Percentiles rank a stretch among this genome's conserved stretches.
Conservation (phyloP, 2,888 invertebrate genomes). For the Lasioglossum leucozonium region DNA sequence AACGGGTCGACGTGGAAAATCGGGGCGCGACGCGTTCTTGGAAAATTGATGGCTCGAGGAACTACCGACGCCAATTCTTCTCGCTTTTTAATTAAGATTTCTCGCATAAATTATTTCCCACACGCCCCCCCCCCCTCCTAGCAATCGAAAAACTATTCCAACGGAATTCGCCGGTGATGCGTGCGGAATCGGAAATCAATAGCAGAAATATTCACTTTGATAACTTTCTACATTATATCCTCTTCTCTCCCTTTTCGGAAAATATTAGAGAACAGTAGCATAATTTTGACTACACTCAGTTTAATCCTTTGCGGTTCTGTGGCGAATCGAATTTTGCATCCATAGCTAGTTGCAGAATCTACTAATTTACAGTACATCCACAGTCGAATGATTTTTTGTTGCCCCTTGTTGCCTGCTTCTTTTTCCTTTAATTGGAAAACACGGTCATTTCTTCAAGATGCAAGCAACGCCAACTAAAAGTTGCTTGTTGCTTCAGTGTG, state of each 20-base stretch:
- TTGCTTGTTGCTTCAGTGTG: too few relatives aligned
- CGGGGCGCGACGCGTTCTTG: slow-evolving; percentile 2
- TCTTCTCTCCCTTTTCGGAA: neutral
- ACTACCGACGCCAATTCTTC: neutral
- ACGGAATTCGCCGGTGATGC: neutral
- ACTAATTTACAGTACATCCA: too few relatives aligned
- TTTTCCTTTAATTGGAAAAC: too few relatives aligned
- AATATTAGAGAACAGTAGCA: neutral
- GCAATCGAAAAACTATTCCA: neutral
- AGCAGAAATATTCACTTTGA: neutral
- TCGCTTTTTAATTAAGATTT: neutral
- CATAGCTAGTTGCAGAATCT: too few relatives aligned
- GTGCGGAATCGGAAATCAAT: neutral
- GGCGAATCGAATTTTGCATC: too few relatives aligned
- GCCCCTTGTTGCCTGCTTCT: too few relatives aligned
- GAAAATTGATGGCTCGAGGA: slow-evolving; percentile 4
- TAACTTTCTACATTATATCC: neutral
- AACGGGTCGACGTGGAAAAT: slow-evolving; percentile 34
- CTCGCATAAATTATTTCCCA: neutral
- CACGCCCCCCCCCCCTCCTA: neutral
- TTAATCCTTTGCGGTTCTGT: neutral
- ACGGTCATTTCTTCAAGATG: too few relatives aligned
- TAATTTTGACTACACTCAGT: neutral
- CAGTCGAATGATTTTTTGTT: too few relatives aligned
- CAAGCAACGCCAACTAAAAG: too few relatives aligned